Percentiles rank a stretch among this genome's conserved stretches.
Evolutionary conservation across 2,888 invertebrate genomes (phyloP).

Genomic region (Anorthoa munda): DNA sequence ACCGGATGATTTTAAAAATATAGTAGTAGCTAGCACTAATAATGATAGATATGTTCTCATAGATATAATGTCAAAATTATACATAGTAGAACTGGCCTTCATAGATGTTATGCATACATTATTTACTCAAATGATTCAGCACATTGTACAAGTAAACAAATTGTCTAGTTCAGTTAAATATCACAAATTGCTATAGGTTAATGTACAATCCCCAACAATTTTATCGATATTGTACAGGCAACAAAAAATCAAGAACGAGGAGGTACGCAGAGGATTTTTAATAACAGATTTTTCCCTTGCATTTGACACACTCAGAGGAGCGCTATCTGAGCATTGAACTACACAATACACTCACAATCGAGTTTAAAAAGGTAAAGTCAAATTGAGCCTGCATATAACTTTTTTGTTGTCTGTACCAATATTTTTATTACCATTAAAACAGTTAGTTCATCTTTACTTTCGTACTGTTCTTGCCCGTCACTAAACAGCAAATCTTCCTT

Average conservation of each 20-base stretch:
- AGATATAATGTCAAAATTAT: no score
- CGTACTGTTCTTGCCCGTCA: background rate
- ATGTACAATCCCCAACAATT: background rate
- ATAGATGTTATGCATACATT: background rate
- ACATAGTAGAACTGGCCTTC: background rate
- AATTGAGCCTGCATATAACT: background rate
- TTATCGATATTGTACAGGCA: background rate
- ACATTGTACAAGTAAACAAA: background rate
- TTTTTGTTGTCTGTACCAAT: no score
- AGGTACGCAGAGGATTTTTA: no score
- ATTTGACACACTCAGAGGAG: no score
- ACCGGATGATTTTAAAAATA: background rate
- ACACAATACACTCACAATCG: background rate
- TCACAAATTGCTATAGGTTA: background rate
- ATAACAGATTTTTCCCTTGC: no score
- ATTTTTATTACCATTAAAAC: background rate
- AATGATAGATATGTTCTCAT: no score
- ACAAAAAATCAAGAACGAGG: background rate
- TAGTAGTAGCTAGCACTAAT: background rate
- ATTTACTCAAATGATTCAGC: background rate
- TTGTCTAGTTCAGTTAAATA: background rate
- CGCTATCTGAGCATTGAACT: no score
- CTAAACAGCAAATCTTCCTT: slow-evolving; percentile 5
- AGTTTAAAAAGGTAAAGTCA: background rate
- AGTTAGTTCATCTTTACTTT: slow-evolving; percentile 54